Evolutionary conservation across 1,140 invertebrate species (phyloP), one percentile per base, ranked within the genome.

Genomic region (Neodiprion fabricii): DNA sequence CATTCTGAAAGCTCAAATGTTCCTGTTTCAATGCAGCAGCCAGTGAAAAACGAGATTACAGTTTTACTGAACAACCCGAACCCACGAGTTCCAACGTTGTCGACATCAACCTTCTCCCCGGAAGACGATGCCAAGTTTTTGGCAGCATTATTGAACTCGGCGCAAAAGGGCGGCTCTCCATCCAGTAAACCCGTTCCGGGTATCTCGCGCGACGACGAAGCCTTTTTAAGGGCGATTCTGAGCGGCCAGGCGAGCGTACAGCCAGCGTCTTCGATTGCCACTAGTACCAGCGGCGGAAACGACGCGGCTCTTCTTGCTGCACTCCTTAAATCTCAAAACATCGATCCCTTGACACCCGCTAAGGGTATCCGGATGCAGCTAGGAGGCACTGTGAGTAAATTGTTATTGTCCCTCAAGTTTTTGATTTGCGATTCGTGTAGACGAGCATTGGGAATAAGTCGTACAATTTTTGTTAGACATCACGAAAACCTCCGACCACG

Each of bases 291-390:
- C 77, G 90, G 91, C 28, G 89, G 90, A 77, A 91, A 89, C 76
- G 90, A 93, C 78, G 92, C 93, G 68, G 92, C 92, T 47, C 84
- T 93, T 47, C 84, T 93, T n/a, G 92, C 92, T 9, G 90, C 91
- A 3, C 80, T 93, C 72, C 83, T 93, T 53, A 93, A 93, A 83
- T 90, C 92, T 79, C 90, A 92, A 82, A 92, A 92, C 17, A 92
- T 93, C 79, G 91, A 91, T 78, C 92, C 93, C 2, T 88, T 90
- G 7, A 92, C 91, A 65, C 91, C 92, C 76, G 89, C 82, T 79
- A 91, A 85, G 67, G 76, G 81, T 2, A 76, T 88, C 70, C 85
- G 78, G 67, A 89, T 91, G 77, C 90, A 91, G 86, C 84, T 92
- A 70, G 89, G 89, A 82, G 85, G 89, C 73, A 88, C 89, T 78